Percentiles rank a stretch among this genome's conserved stretches.
phyloP scores from a whole-genome alignment of 2,113 vertebrate species.

The Aspiorhynchus laticeps region DNA sequence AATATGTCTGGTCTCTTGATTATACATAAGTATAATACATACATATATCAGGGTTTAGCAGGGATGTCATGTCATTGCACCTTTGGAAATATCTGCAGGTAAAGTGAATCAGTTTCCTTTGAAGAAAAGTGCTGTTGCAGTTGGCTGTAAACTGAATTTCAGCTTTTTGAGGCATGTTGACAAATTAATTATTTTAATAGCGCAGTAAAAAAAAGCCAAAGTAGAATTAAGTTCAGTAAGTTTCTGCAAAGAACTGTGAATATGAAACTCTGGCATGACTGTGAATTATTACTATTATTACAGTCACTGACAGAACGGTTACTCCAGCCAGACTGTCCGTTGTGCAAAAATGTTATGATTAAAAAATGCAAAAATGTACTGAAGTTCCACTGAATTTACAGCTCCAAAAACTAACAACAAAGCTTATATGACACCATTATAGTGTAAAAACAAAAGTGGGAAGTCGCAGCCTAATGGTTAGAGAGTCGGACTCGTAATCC shows the following conservation, averaged over 20 bases:
- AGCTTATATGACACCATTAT: neutral
- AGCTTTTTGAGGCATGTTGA: neutral
- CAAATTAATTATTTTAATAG: neutral
- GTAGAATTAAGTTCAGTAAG: neutral
- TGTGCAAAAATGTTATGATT: neutral
- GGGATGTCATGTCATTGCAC: neutral
- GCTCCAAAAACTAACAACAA: neutral
- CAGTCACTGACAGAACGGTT: neutral
- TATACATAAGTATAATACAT: neutral
- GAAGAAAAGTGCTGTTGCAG: neutral
- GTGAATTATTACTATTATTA: conserved; percentile 4
- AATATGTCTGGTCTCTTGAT: neutral
- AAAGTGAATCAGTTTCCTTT: neutral
- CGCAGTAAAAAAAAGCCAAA: neutral
- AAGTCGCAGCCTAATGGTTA: too few species aligned
- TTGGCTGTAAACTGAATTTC: neutral
- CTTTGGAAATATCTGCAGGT: neutral
- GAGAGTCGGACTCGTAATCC: too few species aligned
- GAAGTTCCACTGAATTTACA: neutral
- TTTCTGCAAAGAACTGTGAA: neutral
- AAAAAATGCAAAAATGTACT: neutral
- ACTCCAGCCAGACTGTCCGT: neutral
- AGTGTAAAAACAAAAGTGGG: too few species aligned
- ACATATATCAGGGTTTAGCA: conserved; percentile 5
- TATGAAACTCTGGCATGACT: neutral